Evolutionary conservation across 2,113 vertebrate species (phyloP), one percentile per base, ranked within the genome.

Genomic region (Paracyprichromis sp.): DNA sequence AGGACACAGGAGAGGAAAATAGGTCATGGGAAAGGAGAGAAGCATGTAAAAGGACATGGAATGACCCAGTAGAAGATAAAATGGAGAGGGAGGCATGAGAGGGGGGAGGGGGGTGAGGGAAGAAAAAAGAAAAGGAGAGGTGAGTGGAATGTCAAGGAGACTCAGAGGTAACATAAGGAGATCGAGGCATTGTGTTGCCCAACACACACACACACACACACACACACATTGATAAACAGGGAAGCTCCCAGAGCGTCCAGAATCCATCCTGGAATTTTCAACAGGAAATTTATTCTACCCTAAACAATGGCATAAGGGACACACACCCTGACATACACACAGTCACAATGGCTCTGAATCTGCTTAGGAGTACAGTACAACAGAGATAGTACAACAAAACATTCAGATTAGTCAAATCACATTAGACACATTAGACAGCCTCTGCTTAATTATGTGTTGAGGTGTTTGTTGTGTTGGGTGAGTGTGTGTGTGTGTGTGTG

Each of bases 191-290:
- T 87, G 85, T 90, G 13, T 81, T 79, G 47, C 9, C 45, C 50
- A 24, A 53, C 56, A 71, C 45, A 59, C 16, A 21, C 26, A 8
- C 21, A 14, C 45, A 8, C 57, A 38, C 8, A 13, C 29, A 50
- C 36, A 7, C 13, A 26, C 21, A 85, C 52, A 53, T 82, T 94
- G 92, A 94, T 94, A 95, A 94, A 94, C 94, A 95, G 87, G 90
- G 92, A 91, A 88, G 89, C 88, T 90, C 92, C 92, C 91, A 54
- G 82, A 90, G 87, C 88, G 88, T 45, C 38, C 66, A 71, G 90
- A 89, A 92, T 92, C 93, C 89, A 92, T 94, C 92, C 94, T 94
- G 94, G 91, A 96, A 94, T 93, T 94, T 91, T 87, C 76, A 91
- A 93, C 93, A 93, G 94, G 95, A 95, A 95, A 93, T 90, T 52